Base-by-base conservation (phyloP, 1,140 invertebrate genomes). In the Monomorium pharaonis region DNA sequence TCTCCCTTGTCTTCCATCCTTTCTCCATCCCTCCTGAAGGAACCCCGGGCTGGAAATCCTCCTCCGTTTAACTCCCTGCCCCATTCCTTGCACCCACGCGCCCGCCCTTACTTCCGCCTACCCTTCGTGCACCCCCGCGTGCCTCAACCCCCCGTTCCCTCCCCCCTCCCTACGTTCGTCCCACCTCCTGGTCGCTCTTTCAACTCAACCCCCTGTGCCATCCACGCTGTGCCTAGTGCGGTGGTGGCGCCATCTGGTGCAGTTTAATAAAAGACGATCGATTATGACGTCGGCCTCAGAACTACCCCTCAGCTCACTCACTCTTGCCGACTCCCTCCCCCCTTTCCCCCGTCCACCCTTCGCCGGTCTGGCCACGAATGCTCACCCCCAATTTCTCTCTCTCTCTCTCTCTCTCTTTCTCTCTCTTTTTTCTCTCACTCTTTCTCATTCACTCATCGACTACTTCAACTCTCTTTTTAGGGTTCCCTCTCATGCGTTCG, bases 191-290 rank as follows among this genome's bases (percentile, higher is more conserved):
- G 12, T 18, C 65, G 78, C 78, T 83, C 78, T 83, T 83, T 83
- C 78, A 44, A 85, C 58, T 69, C 85, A 86, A 65, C 49, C 33
- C 54, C 67, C 37, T 69, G 86, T 85, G 58, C 70, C 67, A 87
- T 81, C 75, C 85, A 42, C 70, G 47, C 21, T 54, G 56, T 83
- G 60, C 83, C 87, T 81, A 84, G 83, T 63, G 86, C 84, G 86
- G 88, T 63, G 85, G 74, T 90, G 87, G 89, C 94, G 94, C 94
- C 94, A 95, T 94, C 94, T 95, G 94, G 94, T 86, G 94, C 94
- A 93, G 89, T 95, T 95, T 95, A 95, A 95, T 95, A 95, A 95
- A 95, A 95, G 94, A 94, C 94, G 94, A 95, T 95, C 94, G 94
- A 95, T 95, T 95, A 95, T 95, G 94, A 95, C 94, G 94, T 95